phyloP scores from a whole-genome alignment of 2,113 vertebrate genomes.

The Toxostoma redivivum region DNA sequence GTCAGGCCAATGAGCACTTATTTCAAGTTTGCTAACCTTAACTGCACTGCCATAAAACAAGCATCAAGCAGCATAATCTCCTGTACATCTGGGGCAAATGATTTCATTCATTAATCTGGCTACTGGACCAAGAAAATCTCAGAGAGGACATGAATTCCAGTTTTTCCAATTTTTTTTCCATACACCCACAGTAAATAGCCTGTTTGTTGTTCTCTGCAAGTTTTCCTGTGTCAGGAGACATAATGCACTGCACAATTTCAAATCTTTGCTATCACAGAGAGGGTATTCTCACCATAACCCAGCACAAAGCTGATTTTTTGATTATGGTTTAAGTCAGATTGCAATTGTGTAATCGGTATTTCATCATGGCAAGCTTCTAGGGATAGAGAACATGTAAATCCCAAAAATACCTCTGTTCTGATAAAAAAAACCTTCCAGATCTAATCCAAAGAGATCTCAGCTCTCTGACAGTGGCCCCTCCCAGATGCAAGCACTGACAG shows the following conservation, averaged over 20 bases:
- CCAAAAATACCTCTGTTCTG: background rate
- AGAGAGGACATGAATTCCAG: background rate
- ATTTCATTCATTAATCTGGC: background rate
- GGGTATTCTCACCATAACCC: background rate
- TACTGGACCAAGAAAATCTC: background rate
- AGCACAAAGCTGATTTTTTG: background rate
- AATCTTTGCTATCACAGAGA: background rate
- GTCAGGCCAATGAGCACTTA: background rate
- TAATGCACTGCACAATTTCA: background rate
- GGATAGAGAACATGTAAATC: slow-evolving; percentile 5
- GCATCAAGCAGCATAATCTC: background rate
- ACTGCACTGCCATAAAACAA: background rate
- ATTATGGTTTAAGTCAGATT: background rate
- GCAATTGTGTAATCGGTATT: background rate
- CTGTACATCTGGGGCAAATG: background rate
- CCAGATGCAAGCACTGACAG: background rate
- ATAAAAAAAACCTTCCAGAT: background rate
- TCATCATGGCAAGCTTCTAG: slow-evolving; percentile 30
- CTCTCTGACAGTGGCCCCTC: background rate
- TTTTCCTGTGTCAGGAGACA: background rate
- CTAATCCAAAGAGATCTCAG: background rate
- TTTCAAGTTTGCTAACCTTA: background rate
- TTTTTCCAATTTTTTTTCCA: background rate
- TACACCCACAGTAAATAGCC: background rate
- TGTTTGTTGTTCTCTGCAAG: background rate